phyloP scores from a whole-genome alignment of 2,797 vertebrate genomes.

The Morus bassanus region DNA sequence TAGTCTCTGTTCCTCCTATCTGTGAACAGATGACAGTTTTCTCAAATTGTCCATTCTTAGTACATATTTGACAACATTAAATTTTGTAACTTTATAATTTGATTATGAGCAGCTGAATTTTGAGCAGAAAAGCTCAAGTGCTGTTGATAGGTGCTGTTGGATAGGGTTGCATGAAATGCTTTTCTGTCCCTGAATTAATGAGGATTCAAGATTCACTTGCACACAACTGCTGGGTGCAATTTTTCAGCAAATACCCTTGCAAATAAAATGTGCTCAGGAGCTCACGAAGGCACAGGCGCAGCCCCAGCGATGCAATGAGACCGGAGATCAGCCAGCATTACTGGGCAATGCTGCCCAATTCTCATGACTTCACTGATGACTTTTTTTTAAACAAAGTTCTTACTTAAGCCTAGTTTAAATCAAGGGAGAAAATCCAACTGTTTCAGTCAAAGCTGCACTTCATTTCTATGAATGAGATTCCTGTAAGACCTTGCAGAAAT shows the following conservation, averaged over 20 bases:
- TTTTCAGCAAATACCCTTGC: background rate
- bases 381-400: background rate
- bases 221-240: background rate
- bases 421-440: background rate
- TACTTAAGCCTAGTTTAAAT: background rate
- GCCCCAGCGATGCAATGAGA: background rate
- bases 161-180: background rate
- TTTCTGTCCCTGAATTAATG: background rate
- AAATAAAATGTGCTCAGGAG: background rate
- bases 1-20: background rate
- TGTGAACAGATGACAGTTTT: constrained; percentile 53
- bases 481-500: background rate
- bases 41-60: constrained; percentile 53
- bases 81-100: constrained; percentile 16
- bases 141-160: background rate
- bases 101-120: constrained; percentile 13
- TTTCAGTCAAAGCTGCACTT: background rate
- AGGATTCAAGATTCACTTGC: background rate
- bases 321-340: accelerated
- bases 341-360: background rate
- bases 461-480: background rate
- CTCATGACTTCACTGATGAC: background rate
- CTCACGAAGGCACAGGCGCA: background rate
- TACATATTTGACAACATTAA: constrained; percentile 51
- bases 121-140: background rate